Base-by-base conservation (phyloP, 2,888 invertebrate genomes). In the Gerris lacustris region DNA sequence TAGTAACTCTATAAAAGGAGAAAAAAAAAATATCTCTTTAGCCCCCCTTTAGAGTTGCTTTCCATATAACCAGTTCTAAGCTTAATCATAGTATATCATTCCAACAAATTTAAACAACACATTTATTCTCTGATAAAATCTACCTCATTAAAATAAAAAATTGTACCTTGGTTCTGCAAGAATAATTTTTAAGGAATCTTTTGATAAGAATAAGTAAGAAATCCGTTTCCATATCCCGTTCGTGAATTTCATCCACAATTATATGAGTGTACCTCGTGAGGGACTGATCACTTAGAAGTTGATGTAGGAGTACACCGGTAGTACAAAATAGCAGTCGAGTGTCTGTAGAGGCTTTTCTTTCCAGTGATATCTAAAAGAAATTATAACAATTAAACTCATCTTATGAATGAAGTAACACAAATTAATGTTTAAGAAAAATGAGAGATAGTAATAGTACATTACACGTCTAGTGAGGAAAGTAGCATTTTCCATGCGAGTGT, bases 241-340 rank as follows among this genome's bases (percentile, higher is more conserved):
- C 97, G 77, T 97, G 95, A 0, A 96, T 91, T 82, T 97, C 96
- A 79, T 96, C 96, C 6, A 97, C 82, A 72, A 96, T 88, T 63
- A 97, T 86, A 78, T 97, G 97, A 0, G 95, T 94, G 78, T 85
- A 96, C 72, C 88, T 85, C 66, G 86, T 84, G 82, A 96, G 83
- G 11, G 66, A 68, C 44, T 85, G 86, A 0, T 83, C 78, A 31
- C 78, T 78, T 47, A 96, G 83, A 6, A 92, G 80, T 80, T 88
- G 91, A 79, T 94, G 90, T 9, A 96, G 83, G 63, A 96, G 82
- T 2, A 94, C 88, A 71, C 94, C 96, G 17, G 95, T 94, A 0
- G 97, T 97, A 74, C 92, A 90, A 80, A 91, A 97, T 5, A 87
- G 83, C 11, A 97, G 82, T 55, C 94, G 82, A 0, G 94, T 93